Percentiles rank a stretch among this genome's conserved stretches.
phyloP scores from a whole-genome alignment of 1,140 invertebrate species.

The Drosophila repleta region DNA sequence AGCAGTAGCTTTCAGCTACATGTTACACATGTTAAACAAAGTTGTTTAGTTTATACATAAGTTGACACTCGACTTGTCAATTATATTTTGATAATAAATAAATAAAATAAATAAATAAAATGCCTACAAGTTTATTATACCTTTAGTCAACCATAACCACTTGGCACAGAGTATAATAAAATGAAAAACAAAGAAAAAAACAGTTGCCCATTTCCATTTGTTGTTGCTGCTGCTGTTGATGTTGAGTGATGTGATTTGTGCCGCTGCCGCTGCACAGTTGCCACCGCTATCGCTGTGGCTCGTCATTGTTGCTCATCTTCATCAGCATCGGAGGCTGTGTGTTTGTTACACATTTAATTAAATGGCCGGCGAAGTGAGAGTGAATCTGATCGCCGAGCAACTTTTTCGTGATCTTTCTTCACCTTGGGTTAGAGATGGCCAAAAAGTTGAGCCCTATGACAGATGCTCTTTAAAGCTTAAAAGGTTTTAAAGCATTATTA shows the following conservation, averaged over 20 bases:
- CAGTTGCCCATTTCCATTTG: slow-evolving; percentile 44
- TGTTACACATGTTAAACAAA: too few species aligned
- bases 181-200: slow-evolving; percentile 2
- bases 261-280: slow-evolving; percentile 24
- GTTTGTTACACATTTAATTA: slow-evolving; percentile 74
- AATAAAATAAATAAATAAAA: too few species aligned
- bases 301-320: slow-evolving; percentile 41
- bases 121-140: neutral
- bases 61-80: too few species aligned
- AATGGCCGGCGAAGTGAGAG: slow-evolving; percentile 48
- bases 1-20: too few species aligned
- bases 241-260: slow-evolving; percentile 36
- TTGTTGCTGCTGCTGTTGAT: slow-evolving; percentile 32
- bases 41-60: too few species aligned
- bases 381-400: slow-evolving; percentile 48
- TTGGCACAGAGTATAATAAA: neutral
- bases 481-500: neutral
- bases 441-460: neutral
- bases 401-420: slow-evolving; percentile 32
- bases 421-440: slow-evolving; percentile 21
- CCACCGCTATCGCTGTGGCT: slow-evolving; percentile 15
- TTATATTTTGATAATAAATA: too few species aligned
- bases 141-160: neutral
- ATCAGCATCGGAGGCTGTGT: slow-evolving; percentile 58
- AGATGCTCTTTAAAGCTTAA: neutral